Base-by-base conservation (phyloP, 2,888 invertebrate genomes). In the Tipula vernalis region DNA sequence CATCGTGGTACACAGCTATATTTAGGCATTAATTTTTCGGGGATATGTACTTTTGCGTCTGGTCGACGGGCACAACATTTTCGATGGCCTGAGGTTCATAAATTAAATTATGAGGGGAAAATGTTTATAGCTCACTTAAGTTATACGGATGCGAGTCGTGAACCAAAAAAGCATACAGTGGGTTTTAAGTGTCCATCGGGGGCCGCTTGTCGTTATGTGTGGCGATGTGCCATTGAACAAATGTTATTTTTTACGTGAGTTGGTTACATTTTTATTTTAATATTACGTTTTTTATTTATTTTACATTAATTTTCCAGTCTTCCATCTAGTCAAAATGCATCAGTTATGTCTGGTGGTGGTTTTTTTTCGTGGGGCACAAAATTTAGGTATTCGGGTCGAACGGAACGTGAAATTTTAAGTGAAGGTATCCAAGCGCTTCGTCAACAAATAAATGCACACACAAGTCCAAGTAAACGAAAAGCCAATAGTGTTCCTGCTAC, bases 201-300 rank as follows among this genome's bases (percentile, higher is more conserved):
- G 85, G 95, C 97, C 83, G 96, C 98, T 86, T 98, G 98, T 91
- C 95, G 98, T 89, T 98, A 99, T 92, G 95, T 99, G 88, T 99
- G 99, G 99, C 95, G 97, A 90, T 98, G 98, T 92, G 98, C 98
- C 86, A 97, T 99, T 88, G 98, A 99, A 91, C 99, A 99, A 92
- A 97, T 98, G 95, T 93, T 98, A 89, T 99, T 99, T 93, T 99
- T 98, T 92, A 99, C 98, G 98, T 98, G 93, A 95, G 95, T 94
- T 71, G 51, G 51, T n/a, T 12, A 8, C 6, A 44, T 51, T 51
- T 4, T 44, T 42, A 44, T 51, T 36, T 42, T 39, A 41, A 39
- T n/a, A 5, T 18, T 18, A 12, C 10, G 12, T 28, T 83, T 12
- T 57, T 87, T 44, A 41, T 42, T 36, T 18, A 15, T 85, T 13